Percentiles rank a stretch among this genome's conserved stretches.
Conservation (phyloP, 2,797 vertebrate species). For the Sebastes trivittatus region DNA sequence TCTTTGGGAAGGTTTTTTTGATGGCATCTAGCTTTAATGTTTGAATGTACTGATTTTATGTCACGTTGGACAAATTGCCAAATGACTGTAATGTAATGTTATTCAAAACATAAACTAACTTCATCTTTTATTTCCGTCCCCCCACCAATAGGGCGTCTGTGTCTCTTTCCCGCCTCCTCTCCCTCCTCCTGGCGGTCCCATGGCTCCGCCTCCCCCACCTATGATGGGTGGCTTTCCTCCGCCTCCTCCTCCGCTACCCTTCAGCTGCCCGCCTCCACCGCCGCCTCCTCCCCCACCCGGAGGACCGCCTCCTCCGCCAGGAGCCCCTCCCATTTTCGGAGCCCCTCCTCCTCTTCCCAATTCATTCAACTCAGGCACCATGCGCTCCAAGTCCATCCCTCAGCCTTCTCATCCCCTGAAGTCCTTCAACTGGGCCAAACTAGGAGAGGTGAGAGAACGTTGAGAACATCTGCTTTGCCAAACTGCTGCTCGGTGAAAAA, state of each 20-base stretch:
- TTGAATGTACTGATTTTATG: background rate
- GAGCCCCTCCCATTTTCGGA: constrained; percentile 85
- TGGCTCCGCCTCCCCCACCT: constrained; percentile 78
- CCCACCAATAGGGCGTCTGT: constrained; percentile 78
- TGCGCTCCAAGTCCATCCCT: constrained; percentile 90
- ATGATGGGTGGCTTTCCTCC: constrained; percentile 83
- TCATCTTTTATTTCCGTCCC: background rate
- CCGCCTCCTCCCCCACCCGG: constrained; percentile 85
- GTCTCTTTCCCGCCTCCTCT: constrained; percentile 82
- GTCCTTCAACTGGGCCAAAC: constrained; percentile 98
- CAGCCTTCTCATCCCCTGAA: constrained; percentile 97
- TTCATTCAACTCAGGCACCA: constrained; percentile 72
- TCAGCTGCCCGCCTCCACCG: constrained; percentile 76
- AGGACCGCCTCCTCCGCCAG: constrained; percentile 86
- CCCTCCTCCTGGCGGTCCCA: constrained; percentile 87
- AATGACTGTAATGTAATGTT: background rate
- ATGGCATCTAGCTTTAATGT: background rate
- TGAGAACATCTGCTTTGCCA: background rate
- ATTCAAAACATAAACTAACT: background rate
- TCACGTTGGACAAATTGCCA: background rate
- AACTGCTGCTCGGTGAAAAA: background rate
- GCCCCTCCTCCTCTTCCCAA: constrained; percentile 86
- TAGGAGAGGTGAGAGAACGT: constrained; percentile 89
- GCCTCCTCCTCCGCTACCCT: constrained; percentile 82
- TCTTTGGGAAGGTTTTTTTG: background rate